Base-by-base conservation (phyloP, 2,888 invertebrate genomes). In the Catotricha subobsoleta region DNA sequence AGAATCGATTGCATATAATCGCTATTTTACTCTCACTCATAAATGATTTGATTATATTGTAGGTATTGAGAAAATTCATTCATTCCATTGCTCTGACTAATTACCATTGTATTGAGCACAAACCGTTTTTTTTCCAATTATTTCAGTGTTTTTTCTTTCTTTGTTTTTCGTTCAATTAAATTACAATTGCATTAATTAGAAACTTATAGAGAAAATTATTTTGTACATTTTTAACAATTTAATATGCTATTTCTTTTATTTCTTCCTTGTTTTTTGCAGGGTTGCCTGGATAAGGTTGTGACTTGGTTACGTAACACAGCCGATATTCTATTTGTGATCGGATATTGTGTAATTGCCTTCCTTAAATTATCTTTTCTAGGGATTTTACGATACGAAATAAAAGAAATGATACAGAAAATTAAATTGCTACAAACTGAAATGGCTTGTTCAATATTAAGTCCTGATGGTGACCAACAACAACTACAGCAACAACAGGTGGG, bases 321-420 rank as follows among this genome's bases (percentile, higher is more conserved):
- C 39, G 83, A 86, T 57, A 68, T 82, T 45, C 69, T 87, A 43
- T 83, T 81, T 56, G 76, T 82, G 44, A 62, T 84, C 51, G 86
- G 86, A 44, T 86, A 83, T 62, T 87, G 87, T 66, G 84, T 87
- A 47, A 79, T 87, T 53, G 81, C 86, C 53, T 87, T 87, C 67
- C 70, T 86, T 51, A 87, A 87, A 65, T 68, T 86, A 62, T 83
- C 84, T 69, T 87, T 87, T 70, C 74, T 86, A 48, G 84, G 82
- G 46, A 83, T 86, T 52, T 69, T 86, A 51, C 74, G 83, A 45
- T 82, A 82, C 67, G 84, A 86, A 67, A 84, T 86, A 56, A 74
- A 80, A 49, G 87, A 87, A 63, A 87, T 87, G 87, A 84, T 87
- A 56, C 83, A 86, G 60, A 87, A 87, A 67, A 87, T 87, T 58